Evolutionary conservation across 1,140 invertebrate genomes (phyloP).

Genomic region (Diploscapter pachys): DNA sequence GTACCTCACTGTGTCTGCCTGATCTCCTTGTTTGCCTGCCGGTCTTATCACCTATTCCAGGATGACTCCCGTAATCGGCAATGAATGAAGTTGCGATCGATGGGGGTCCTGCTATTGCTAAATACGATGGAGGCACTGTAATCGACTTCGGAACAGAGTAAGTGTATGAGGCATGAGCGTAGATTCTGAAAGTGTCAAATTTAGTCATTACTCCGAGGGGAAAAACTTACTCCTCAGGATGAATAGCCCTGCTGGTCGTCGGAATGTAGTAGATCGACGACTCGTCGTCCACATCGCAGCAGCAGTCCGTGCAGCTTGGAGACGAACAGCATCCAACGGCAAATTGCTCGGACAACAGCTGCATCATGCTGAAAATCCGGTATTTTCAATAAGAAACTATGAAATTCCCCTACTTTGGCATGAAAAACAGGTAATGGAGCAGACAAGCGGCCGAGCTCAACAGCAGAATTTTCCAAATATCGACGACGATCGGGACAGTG

Average conservation of each 20-base stretch:
- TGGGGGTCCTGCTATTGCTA: constrained; percentile 24
- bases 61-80: no score
- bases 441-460: constrained; percentile 28
- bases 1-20: constrained; percentile 19
- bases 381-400: no score
- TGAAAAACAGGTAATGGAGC: constrained; percentile 36
- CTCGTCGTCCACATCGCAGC: constrained; percentile 38
- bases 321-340: constrained; percentile 22
- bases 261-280: constrained; percentile 38
- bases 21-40: constrained; percentile 17
- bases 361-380: constrained; percentile 17
- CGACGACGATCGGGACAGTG: constrained; percentile 27
- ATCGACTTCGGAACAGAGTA: constrained; percentile 22
- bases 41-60: no score
- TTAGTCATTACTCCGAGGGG: not conserved
- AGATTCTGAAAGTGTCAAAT: constrained; percentile 10
- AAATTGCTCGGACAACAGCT: constrained; percentile 28
- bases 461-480: constrained; percentile 34
- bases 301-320: constrained; percentile 5
- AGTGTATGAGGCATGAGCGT: constrained; percentile 29
- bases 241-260: constrained; percentile 29
- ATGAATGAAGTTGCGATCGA: not conserved
- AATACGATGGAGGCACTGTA: constrained; percentile 14
- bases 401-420: constrained; percentile 24
- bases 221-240: constrained; percentile 8